Evolutionary conservation across 2,888 invertebrate genomes (phyloP).

Genomic region (Rapana venosa): DNA sequence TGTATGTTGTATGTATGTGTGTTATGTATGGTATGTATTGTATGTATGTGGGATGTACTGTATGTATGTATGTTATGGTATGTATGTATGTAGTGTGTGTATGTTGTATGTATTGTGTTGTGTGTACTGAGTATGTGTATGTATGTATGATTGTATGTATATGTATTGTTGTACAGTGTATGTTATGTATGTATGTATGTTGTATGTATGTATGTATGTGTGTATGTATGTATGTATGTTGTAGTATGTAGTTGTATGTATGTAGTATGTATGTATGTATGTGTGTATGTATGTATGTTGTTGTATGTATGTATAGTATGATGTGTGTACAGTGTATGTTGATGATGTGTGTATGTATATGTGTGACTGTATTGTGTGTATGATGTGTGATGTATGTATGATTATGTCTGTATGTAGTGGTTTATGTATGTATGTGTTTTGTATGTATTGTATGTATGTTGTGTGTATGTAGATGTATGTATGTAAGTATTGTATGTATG

Average conservation of each 20-base stretch:
- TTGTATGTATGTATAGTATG: not conserved
- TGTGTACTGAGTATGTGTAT: not conserved
- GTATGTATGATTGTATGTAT: too few species aligned
- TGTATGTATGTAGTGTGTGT: too few species aligned
- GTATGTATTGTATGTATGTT: not conserved
- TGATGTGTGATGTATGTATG: too few species aligned
- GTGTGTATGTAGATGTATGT: constrained; percentile 9
- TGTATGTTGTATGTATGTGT: too few species aligned
- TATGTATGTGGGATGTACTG: too few species aligned
- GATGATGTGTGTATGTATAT: too few species aligned
- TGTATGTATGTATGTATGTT: not conserved
- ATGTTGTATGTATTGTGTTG: not conserved
- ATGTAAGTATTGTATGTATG: too few species aligned
- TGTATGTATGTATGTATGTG: not conserved
- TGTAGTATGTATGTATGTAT: not conserved
- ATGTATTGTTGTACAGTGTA: not conserved
- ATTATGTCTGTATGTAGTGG: too few species aligned
- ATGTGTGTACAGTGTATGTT: not conserved
- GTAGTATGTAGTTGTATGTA: not conserved
- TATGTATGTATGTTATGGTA: too few species aligned
- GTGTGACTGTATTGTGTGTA: too few species aligned
- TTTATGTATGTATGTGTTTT: too few species aligned
- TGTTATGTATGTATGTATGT: not conserved
- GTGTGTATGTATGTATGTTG: not conserved
- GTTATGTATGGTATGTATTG: too few species aligned